Evolutionary conservation across 2,113 vertebrate species (phyloP), one percentile per base, ranked within the genome.

Genomic region (Tautogolabrus adspersus): DNA sequence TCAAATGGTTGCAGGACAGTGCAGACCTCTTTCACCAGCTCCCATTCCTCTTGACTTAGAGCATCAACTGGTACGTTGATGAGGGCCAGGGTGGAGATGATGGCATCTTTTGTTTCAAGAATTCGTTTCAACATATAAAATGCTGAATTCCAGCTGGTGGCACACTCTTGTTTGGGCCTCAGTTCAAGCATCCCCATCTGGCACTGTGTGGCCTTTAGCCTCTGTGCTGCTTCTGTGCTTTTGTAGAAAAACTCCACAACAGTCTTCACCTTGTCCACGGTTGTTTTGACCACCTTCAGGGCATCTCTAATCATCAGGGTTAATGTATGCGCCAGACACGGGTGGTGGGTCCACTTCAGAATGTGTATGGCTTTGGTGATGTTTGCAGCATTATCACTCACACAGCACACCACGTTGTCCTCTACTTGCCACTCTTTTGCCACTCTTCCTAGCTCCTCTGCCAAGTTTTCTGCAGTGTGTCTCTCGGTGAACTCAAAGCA

Each of bases 401-500:
- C 62, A 81, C 77, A 79, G 34, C 74, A 73, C 5, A 74, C 66
- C 22, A 67, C 63, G n/a, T 90, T 87, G 21, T 79, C 49, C 13
- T 77, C 44, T 1, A 81, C 51, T 5, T 67, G n/a, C 81, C 79
- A 85, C 52, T 88, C 72, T 42, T 57, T 82, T 75, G 70, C 79
- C 46, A 90, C 77, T 80, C 21, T 60, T 1, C 83, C 42, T 16
- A 90, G 82, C 44, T 83, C 68, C 23, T 84, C 59, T 83, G 77
- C 75, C 15, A 88, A 46, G 75, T 88, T 86, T 8, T 82, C 84
- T 23, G 78, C 63, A 22, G 85, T 87, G 72, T 88, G 84, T 76
- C 76, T 83, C 42, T 90, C 77, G 19, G 34, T 78, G 2, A 87
- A 87, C 64, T 86, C 81, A 86, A 87, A 90, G 44, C 83, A 90